phyloP scores from a whole-genome alignment of 2,888 invertebrate species.

The Oscheius sp. region DNA sequence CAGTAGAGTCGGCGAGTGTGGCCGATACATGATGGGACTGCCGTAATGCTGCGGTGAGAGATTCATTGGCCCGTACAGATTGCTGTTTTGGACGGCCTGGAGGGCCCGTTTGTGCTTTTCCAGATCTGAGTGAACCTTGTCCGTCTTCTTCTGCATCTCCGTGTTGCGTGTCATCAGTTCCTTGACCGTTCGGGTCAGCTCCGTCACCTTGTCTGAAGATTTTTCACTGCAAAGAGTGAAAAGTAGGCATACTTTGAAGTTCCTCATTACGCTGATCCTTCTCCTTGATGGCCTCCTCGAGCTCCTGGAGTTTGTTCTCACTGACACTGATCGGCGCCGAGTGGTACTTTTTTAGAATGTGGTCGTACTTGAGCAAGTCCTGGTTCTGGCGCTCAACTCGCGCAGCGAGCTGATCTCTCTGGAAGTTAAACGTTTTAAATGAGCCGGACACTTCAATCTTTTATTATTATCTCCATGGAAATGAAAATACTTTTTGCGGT shows the following conservation, averaged over 20 bases:
- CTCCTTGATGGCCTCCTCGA: conserved; percentile 14
- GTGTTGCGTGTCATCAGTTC: conserved; percentile 2
- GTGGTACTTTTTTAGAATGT: conserved; percentile 9
- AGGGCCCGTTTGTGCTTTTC: neutral
- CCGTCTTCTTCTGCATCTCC: neutral
- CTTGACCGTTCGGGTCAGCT: neutral
- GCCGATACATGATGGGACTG: neutral
- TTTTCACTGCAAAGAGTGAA: neutral
- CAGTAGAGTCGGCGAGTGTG: neutral
- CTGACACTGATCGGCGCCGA: conserved; percentile 18
- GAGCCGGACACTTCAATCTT: no score
- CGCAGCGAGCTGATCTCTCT: neutral
- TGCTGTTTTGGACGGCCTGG: neutral
- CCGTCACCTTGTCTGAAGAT: neutral
- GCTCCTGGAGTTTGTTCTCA: conserved; percentile 14
- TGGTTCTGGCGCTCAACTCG: neutral
- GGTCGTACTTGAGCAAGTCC: conserved; percentile 8
- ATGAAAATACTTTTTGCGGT: no score
- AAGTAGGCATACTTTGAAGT: neutral
- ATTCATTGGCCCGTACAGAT: neutral
- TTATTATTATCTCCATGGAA: no score
- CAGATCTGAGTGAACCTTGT: neutral
- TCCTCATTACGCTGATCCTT: neutral
- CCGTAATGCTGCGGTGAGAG: neutral
- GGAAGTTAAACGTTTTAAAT: no score